Base-by-base conservation (phyloP, 1,140 invertebrate species). In the Protaetia brevitarsis region DNA sequence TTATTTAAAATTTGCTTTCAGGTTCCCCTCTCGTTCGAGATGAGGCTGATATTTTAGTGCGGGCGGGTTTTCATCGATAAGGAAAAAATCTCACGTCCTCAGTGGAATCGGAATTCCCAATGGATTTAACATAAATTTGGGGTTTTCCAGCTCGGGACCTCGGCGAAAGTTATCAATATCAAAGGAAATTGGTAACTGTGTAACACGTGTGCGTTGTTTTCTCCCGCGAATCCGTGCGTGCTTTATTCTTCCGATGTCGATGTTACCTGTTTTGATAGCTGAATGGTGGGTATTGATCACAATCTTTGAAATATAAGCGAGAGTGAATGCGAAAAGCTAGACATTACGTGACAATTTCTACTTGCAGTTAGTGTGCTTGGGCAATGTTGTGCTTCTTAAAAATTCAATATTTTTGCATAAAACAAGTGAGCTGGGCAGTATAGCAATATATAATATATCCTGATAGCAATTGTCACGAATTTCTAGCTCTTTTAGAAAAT, bases 41-140 rank as follows among this genome's bases (percentile, higher is more conserved):
- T 23, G 16, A 8, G 16, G 41, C 21, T 41, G 37, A 41, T 51
- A 51, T 19, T 23, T 51, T 51, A 23, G 41, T 7, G 16, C 0
- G 41, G 41, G 13, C 13, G 26, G 41, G 41, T 51, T 23, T 51
- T 51, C 41, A 51, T 51, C 41, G 41, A 51, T 51, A 51, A 51
- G 41, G 26, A 2, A 51, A 51, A 41, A 51, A 51, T 51, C 41
- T 51, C 41, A 51, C 41, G 41, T 51, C 19, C 19, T 51, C 41
- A 51, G 41, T 51, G 41, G 41, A 51, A 51, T 51, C 41, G 41
- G 41, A 51, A 51, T 23, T 51, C 41, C 19, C 41, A 51, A 51
- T 51, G 41, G 41, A 51, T 51, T 51, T 51, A 51, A 51, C 41
- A 51, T 51, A 51, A 51, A 51, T 51, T 51, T 51, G 41, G 41